Base-by-base conservation (phyloP, 37 sponge, comb jelly and placozoan species). In the Halisarca cf. caerulea region DNA sequence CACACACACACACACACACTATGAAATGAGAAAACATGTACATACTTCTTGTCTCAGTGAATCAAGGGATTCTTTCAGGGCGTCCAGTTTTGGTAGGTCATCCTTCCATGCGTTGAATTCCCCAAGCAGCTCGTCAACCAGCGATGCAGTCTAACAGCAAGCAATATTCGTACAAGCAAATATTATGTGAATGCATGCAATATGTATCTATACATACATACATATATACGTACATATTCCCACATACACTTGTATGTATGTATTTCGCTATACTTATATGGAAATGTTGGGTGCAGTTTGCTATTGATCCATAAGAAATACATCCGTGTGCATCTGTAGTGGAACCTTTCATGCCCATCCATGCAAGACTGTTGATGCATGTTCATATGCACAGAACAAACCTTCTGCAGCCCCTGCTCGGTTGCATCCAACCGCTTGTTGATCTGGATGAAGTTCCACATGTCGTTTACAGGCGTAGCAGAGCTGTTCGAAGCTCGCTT, bases 361-460 rank as follows among this genome's bases (percentile, higher is more conserved):
- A n/a, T n/a, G n/a, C n/a, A n/a, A n/a, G n/a, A n/a, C n/a, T n/a
- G n/a, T n/a, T n/a, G n/a, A n/a, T n/a, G n/a, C n/a, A n/a, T n/a
- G n/a, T n/a, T 62, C 30, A 28, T 9, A 8, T 15, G 72, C 39
- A 39, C 40, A 34, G 38, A 11, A 20, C 43, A 79, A 28, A 93
- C 97, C 82, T 90, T 85, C 6, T 83, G 87, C 23, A 93, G 68
- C 4, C 90, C 88, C 9, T 96, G 86, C 69, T 96, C 97, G 18
- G 88, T 73, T 8, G 89, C 95, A 51, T 88, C 87, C 51, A 97
- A 66, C 25, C 95, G 74, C 36, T 94, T 97, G 69, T 73, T 88
- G 23, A 97, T 84, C 36, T 81, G 87, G 8, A 91, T 90, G 47
- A 90, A 94, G 62, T 92, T 91, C 97, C 92, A 94, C 91, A 94